phyloP scores from a whole-genome alignment of 2,888 invertebrate genomes.

The Lepidonotus clava region DNA sequence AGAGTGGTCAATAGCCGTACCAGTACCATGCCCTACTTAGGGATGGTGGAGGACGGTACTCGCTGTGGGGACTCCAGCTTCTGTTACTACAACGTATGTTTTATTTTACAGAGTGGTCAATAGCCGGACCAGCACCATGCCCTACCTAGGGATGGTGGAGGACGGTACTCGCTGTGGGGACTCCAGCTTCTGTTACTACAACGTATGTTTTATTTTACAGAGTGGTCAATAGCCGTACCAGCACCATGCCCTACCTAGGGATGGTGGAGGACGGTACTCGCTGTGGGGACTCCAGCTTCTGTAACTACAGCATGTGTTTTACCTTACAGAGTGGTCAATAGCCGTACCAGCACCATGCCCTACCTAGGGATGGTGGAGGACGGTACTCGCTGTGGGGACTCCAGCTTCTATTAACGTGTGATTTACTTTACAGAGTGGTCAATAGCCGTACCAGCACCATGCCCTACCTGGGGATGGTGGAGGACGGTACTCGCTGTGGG shows the following conservation, averaged over 20 bases:
- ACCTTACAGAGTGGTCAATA: too few relatives aligned
- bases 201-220: conserved; percentile 67
- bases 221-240: conserved; percentile 63
- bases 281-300: conserved; percentile 93
- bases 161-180: too few relatives aligned
- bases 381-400: too few relatives aligned
- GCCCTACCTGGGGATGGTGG: conserved; percentile 88
- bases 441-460: conserved; percentile 27
- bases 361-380: too few relatives aligned
- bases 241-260: conserved; percentile 83
- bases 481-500: conserved; percentile 96
- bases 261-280: conserved; percentile 96
- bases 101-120: conserved; percentile 28
- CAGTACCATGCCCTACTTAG: conserved; percentile 1
- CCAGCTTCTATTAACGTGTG: too few relatives aligned
- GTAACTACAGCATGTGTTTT: too few relatives aligned
- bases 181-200: too few relatives aligned
- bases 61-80: too few relatives aligned
- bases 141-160: neutral
- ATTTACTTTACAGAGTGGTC: conserved; percentile 70
- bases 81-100: neutral
- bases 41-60: too few relatives aligned
- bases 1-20: too few relatives aligned
- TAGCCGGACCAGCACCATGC: neutral
- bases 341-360: too few relatives aligned